Conservation (phyloP, 2,797 vertebrate genomes). For the Notamacropus eugenii region DNA sequence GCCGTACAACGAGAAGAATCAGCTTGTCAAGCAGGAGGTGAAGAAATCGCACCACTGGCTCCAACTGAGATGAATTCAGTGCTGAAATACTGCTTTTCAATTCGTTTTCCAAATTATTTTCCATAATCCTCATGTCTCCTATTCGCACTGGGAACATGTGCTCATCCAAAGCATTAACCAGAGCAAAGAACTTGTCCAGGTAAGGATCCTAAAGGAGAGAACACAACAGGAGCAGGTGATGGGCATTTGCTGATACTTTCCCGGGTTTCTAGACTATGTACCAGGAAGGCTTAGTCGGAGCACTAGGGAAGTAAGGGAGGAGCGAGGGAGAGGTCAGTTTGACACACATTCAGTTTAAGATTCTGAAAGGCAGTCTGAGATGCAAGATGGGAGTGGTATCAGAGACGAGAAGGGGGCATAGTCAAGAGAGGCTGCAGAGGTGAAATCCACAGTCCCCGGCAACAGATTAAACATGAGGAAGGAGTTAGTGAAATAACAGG, state of each 20-base stretch:
- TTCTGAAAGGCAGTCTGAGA: not conserved
- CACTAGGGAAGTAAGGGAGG: not conserved
- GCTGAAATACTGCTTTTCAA: constrained; percentile 97
- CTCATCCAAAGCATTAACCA: constrained; percentile 98
- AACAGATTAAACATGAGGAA: too few relatives aligned
- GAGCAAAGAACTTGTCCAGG: constrained; percentile 98
- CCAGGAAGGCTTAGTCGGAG: not conserved
- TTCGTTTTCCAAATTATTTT: constrained; percentile 97
- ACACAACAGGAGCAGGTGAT: constrained; percentile 16
- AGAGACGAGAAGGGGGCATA: not conserved
- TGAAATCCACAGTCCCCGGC: too few relatives aligned
- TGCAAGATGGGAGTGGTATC: fast-evolving
- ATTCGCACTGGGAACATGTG: constrained; percentile 99
- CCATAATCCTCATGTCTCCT: constrained; percentile 99
- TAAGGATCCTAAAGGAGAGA: constrained; percentile 92
- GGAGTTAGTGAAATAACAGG: too few relatives aligned
- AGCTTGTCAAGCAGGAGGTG: constrained; percentile 98
- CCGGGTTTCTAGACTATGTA: fast-evolving
- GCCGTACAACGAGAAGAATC: constrained; percentile 96
- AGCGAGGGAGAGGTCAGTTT: not conserved
- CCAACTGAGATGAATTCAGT: constrained; percentile 95
- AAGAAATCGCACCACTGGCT: constrained; percentile 97
- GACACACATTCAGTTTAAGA: not conserved
- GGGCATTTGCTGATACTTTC: fast-evolving
- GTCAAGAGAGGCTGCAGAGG: not conserved